Percentiles rank a stretch among this genome's conserved stretches.
These are phyloP conservation scores for Xanthostigma xanthostigma DNA, from an alignment of 2,888 invertebrate species.

Conservation along the genomic window DNA sequence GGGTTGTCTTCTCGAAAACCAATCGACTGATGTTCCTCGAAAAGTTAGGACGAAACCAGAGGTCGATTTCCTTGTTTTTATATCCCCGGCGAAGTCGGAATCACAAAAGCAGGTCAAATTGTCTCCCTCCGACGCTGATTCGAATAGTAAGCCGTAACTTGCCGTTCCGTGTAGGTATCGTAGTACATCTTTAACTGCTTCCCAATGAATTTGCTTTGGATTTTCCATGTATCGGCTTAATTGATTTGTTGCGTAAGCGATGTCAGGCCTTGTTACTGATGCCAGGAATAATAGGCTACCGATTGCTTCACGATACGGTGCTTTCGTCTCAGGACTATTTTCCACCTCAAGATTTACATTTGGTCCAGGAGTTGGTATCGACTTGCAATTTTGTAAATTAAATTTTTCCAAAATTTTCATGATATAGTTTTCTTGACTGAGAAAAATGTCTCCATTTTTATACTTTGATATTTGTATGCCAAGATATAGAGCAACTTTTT, in stretches of 20 bases:
- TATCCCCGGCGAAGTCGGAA: too few relatives aligned
- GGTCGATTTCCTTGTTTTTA: too few relatives aligned
- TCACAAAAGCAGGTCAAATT: too few relatives aligned
- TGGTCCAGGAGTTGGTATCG: too few relatives aligned
- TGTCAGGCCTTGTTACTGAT: slow-evolving; percentile 9
- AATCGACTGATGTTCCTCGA: too few relatives aligned
- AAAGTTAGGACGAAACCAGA: too few relatives aligned
- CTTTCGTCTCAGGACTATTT: neutral
- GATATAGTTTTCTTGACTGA: slow-evolving; percentile 7
- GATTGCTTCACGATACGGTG: slow-evolving; percentile 13
- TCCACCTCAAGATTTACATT: too few relatives aligned
- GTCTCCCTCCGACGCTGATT: too few relatives aligned
- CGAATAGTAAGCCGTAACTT: slow-evolving; percentile 4
- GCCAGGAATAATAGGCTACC: slow-evolving; percentile 14
- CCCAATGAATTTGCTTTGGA: slow-evolving; percentile 7
- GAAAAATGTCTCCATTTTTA: too few relatives aligned
- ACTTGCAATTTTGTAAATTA: neutral
- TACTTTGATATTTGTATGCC: too few relatives aligned
- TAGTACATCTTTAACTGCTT: slow-evolving; percentile 9
- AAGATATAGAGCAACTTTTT: too few relatives aligned
- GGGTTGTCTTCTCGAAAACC: too few relatives aligned
- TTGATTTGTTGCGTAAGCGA: slow-evolving; percentile 8
- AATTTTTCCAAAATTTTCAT: slow-evolving; percentile 1
- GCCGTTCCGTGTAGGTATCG: slow-evolving; percentile 9
- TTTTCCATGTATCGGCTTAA: slow-evolving; percentile 10